phyloP scores from a whole-genome alignment of 2,113 vertebrate species.

The Acrocephalus arundinaceus region DNA sequence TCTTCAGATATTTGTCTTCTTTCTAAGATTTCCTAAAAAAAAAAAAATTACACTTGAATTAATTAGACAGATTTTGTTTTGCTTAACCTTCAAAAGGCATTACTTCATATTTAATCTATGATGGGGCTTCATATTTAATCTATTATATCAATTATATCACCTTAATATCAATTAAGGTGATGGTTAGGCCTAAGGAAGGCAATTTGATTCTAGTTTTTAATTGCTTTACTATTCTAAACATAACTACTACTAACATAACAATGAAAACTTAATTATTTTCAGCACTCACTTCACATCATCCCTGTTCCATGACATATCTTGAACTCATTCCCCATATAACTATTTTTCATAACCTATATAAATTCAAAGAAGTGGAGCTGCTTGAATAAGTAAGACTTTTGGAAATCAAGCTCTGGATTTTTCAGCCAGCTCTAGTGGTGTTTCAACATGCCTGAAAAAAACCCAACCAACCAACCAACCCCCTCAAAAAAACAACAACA shows the following conservation, averaged over 20 bases:
- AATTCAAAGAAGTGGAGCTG: background rate
- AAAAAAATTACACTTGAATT: background rate
- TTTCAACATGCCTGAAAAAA: background rate
- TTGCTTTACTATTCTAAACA: no score
- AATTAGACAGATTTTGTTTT: background rate
- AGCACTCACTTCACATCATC: background rate
- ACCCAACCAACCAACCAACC: background rate
- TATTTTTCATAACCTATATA: background rate
- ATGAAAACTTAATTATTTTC: background rate
- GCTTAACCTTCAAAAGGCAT: background rate
- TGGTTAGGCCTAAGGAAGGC: background rate
- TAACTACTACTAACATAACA: background rate
- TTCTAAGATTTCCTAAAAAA: background rate
- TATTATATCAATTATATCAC: no score
- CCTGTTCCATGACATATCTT: background rate
- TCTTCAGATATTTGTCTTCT: background rate
- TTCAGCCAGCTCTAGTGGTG: background rate
- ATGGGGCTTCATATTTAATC: background rate
- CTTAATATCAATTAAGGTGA: background rate
- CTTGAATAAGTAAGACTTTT: background rate
- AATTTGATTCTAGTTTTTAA: background rate
- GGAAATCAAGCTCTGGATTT: background rate
- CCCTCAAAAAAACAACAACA: fast-evolving
- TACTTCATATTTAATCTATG: background rate
- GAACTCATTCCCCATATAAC: background rate